Conservation (phyloP, 2,113 vertebrate genomes). For the Halichoerus grypus region DNA sequence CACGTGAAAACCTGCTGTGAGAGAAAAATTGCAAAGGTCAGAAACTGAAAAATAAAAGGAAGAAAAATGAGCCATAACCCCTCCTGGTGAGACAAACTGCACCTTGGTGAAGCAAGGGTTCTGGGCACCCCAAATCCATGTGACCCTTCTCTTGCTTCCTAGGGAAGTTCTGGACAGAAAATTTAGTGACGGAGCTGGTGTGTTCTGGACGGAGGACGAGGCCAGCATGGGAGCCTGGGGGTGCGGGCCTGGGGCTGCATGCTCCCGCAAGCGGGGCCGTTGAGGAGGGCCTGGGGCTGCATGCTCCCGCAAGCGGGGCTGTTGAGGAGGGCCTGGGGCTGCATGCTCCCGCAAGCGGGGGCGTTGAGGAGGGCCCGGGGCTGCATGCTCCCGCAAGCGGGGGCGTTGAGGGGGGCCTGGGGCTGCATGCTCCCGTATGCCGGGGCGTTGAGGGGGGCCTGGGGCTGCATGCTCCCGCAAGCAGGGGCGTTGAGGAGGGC, state of each 20-base stretch:
- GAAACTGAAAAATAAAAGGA: neutral
- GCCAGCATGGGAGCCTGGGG: accelerated
- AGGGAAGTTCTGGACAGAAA: neutral
- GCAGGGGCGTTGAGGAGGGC: too few relatives aligned
- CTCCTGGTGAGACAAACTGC: accelerated
- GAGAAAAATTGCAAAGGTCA: neutral
- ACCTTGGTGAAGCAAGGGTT: neutral
- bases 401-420: too few relatives aligned
- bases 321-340: neutral
- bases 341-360: neutral
- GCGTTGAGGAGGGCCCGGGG: accelerated
- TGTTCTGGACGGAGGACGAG: neutral
- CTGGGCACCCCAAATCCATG: too few relatives aligned
- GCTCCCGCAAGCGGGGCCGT: neutral
- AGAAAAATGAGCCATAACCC: neutral
- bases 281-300: neutral
- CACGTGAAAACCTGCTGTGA: neutral
- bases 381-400: neutral
- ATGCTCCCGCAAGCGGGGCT: neutral
- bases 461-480: too few relatives aligned
- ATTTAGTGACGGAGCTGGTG: neutral
- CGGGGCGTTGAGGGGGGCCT: accelerated
- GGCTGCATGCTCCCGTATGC: neutral
- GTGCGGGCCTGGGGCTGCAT: neutral
- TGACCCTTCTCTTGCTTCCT: neutral